Percentiles rank a stretch among this genome's conserved stretches.
These are phyloP conservation scores for Pleuronectes platessa DNA, from an alignment of 2,113 vertebrate genomes.

Conservation along the genomic window DNA sequence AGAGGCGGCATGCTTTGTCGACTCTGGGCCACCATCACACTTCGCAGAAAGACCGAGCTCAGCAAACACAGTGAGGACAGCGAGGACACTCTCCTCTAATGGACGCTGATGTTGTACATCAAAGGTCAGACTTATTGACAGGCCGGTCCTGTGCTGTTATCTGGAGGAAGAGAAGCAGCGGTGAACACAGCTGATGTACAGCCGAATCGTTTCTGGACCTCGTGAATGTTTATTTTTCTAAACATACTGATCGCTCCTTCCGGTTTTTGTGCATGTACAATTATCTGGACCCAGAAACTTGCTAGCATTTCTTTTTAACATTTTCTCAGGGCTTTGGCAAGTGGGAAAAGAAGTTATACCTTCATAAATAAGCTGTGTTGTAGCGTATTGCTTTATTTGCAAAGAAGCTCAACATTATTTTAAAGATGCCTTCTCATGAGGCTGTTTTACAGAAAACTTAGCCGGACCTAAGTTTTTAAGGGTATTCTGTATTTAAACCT, in stretches of 20 bases:
- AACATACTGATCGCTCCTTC: background rate
- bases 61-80: constrained; percentile 57
- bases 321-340: constrained; percentile 42
- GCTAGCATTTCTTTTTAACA: constrained; percentile 9
- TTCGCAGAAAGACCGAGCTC: constrained; percentile 67
- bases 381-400: background rate
- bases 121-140: constrained; percentile 51
- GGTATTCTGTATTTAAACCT: constrained; percentile 13
- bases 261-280: constrained; percentile 1
- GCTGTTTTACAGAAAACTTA: constrained; percentile 21
- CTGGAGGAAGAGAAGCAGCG: constrained; percentile 6
- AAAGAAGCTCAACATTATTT: background rate
- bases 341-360: background rate
- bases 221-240: constrained; percentile 28
- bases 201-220: background rate
- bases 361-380: background rate
- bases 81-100: constrained; percentile 72
- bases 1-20: constrained; percentile 88
- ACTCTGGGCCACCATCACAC: constrained; percentile 86
- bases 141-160: constrained; percentile 59
- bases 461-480: constrained; percentile 36
- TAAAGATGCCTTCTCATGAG: background rate
- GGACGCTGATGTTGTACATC: constrained; percentile 37
- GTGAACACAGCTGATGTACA: constrained; percentile 18
- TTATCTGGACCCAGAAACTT: background rate